Base-by-base conservation (phyloP, 1,140 invertebrate genomes). In the Drosophila tsacasi region DNA sequence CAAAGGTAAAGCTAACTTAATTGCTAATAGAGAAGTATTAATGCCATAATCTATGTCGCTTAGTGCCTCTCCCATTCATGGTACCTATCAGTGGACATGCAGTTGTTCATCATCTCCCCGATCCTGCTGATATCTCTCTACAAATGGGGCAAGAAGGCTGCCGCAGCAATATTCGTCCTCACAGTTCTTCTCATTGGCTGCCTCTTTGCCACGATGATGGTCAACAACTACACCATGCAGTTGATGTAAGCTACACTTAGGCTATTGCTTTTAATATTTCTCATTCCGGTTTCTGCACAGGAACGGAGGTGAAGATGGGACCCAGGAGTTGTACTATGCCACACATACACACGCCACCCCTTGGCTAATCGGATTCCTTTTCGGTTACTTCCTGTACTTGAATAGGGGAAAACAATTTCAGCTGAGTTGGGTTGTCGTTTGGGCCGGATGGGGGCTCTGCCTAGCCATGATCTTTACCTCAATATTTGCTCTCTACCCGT, bases 71-170 rank as follows among this genome's bases (percentile, higher is more conserved):
- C 19, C 21, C 52, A 55, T 17, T 23, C 52, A 6, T 55, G 52
- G 52, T 55, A 55, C 19, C 15, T 55, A 6, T 23, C 52, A 10
- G 52, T 23, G 32, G 52, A 55, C 15, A 55, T 55, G 72, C 97
- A 98, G 90, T 94, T 97, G 49, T 97, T 97, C 90, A 93, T 97
- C 58, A 85, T 97, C 9, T 95, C 96, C 5, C 96, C 97, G 2
- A 92, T 97, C 23, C 94, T 98, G 59, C 94, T 97, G 57, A 95
- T 95, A 83, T 94, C 94, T 13, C 82, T 96, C 27, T 95, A 95
- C 94, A 94, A 94, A 62, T 95, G 94, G 94, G 93, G 94, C 23
- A 82, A 72, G 40, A 83, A 66, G 52, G 72, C 64, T 12, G 71
- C 77, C 0, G 69, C 64, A 15, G 72, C 49, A 4, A 76, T 85